A percentile compares a stretch with the other conserved stretches of the same genome.
phyloP scores from a whole-genome alignment of 2,797 vertebrate genomes.

The Myotis findleyi region DNA sequence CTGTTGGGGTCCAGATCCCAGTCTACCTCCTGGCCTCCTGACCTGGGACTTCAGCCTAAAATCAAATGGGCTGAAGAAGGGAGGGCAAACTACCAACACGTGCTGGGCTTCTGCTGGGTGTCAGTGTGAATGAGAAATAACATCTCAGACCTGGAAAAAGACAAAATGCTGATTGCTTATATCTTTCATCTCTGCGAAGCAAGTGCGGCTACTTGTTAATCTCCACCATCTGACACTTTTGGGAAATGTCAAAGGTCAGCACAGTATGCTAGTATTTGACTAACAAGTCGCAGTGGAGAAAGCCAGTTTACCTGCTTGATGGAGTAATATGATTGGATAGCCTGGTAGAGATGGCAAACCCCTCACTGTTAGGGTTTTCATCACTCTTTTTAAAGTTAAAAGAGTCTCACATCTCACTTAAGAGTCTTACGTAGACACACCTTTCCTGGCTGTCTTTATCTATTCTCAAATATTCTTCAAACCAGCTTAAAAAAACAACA shows the following conservation, averaged over 20 bases:
- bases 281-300: not conserved
- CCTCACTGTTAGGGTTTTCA: not conserved
- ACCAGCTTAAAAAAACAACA: not conserved
- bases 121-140: not conserved
- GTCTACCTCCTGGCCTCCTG: not conserved
- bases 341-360: not conserved
- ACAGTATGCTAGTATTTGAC: not conserved
- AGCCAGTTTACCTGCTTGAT: not conserved
- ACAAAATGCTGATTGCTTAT: not conserved
- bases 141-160: not conserved
- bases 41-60: not conserved
- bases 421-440: not conserved
- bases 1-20: not conserved
- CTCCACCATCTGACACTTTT: not conserved
- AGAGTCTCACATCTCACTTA: not conserved
- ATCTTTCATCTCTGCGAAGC: not conserved
- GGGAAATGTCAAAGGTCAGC: not conserved
- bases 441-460: not conserved
- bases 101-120: not conserved
- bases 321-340: not conserved
- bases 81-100: no score
- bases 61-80: not conserved
- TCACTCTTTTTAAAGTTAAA: not conserved
- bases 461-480: constrained; percentile 38
- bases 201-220: not conserved